A percentile compares a stretch with the other conserved stretches of the same genome.
Conservation (phyloP, 2,888 invertebrate genomes). For the Caprella mutica region DNA sequence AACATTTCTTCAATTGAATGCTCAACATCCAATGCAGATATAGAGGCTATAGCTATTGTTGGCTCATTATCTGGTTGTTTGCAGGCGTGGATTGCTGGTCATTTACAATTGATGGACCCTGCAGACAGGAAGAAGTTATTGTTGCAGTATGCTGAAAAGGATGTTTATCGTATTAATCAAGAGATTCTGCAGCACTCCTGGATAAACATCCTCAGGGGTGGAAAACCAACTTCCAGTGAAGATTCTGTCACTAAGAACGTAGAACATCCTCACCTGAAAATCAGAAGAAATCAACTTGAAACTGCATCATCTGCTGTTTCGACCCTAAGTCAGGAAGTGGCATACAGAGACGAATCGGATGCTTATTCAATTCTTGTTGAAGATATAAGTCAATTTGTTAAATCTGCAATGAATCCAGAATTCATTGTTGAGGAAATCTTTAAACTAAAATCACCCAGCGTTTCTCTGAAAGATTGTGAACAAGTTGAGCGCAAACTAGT, state of each 20-base stretch:
- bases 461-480: background rate
- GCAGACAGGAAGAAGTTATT: conserved; percentile 64
- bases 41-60: background rate
- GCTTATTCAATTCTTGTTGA: conserved; percentile 40
- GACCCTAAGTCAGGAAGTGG: conserved; percentile 32
- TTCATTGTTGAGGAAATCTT: conserved; percentile 19
- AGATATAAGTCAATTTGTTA: conserved; percentile 33
- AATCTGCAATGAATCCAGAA: conserved; percentile 28
- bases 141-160: conserved; percentile 55
- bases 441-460: conserved; percentile 2
- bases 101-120: conserved; percentile 65
- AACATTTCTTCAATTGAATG: background rate
- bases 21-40: background rate
- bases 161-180: conserved; percentile 44
- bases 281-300: conserved; percentile 7
- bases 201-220: conserved; percentile 17
- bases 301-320: conserved; percentile 5
- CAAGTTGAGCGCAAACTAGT: conserved; percentile 37
- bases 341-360: conserved; percentile 36
- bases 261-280: conserved; percentile 17
- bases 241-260: background rate
- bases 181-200: conserved; percentile 13
- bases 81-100: conserved; percentile 36
- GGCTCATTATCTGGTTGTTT: conserved; percentile 20
- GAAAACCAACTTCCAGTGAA: background rate